These are phyloP conservation scores for Gobionotothen gibberifrons DNA, from an alignment of 2,797 vertebrate species.

Conservation along the genomic window DNA sequence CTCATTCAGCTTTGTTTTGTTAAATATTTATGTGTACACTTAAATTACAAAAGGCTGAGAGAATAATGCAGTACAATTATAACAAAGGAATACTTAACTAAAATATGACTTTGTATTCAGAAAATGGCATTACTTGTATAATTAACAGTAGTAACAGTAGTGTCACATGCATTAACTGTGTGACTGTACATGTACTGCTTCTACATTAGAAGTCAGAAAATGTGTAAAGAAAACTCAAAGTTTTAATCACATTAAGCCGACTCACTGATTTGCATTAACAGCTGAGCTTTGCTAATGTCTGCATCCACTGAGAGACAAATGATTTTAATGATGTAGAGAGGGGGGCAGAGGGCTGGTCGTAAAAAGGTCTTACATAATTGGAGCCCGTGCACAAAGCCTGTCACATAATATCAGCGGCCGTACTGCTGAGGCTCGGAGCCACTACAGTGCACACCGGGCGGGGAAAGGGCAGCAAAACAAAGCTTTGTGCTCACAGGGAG, in stretches of 20 bases:
- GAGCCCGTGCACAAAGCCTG: conserved; percentile 40
- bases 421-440: conserved; percentile 20
- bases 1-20: not conserved
- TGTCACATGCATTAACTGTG: not conserved
- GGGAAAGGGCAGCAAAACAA: conserved; percentile 27
- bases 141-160: not conserved
- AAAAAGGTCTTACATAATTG: conserved; percentile 50
- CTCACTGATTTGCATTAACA: conserved; percentile 54
- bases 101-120: not conserved
- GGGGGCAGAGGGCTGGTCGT: conserved; percentile 20
- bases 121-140: not conserved
- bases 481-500: conserved; percentile 5
- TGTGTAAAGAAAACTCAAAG: conserved; percentile 7
- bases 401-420: conserved; percentile 50
- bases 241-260: conserved; percentile 59
- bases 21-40: conserved; percentile 7
- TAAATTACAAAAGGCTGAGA: not conserved
- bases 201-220: conserved; percentile 14
- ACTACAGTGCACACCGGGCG: not conserved
- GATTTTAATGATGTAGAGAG: conserved; percentile 56
- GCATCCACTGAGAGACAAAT: conserved; percentile 43
- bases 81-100: not conserved
- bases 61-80: not conserved
- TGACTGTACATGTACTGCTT: conserved; percentile 1
- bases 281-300: conserved; percentile 53